Percentiles rank a stretch among this genome's conserved stretches.
Conservation (phyloP, 2,113 vertebrate genomes). For the Macrotis lagotis region DNA sequence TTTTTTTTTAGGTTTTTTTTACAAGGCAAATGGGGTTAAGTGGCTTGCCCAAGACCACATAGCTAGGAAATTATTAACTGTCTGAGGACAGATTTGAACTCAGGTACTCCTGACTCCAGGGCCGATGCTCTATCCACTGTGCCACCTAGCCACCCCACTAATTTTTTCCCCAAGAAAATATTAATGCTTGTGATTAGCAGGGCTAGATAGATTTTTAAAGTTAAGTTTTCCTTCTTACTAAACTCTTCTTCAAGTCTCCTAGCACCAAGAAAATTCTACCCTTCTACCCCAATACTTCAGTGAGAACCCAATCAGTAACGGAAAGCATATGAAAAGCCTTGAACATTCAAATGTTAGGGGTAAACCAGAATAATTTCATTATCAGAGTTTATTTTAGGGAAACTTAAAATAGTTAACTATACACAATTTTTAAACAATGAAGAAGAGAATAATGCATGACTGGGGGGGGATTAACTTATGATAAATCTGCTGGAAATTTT, state of each 20-base stretch:
- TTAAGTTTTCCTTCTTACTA: not conserved
- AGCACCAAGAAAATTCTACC: not conserved
- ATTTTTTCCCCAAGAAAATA: conserved; percentile 25
- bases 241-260: not conserved
- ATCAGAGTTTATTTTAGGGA: not conserved
- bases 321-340: not conserved
- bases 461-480: not conserved
- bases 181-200: conserved; percentile 38
- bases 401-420: not conserved
- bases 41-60: too few species aligned
- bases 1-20: too few species aligned
- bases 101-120: too few species aligned
- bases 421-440: conserved; percentile 8
- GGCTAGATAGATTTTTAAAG: not conserved
- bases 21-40: too few species aligned
- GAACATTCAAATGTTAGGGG: not conserved
- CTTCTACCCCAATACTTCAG: not conserved
- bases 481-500: conserved; percentile 32
- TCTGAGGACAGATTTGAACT: too few species aligned
- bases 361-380: not conserved
- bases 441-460: conserved; percentile 13
- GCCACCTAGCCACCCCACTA: too few species aligned
- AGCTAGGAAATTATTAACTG: too few species aligned
- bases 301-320: not conserved
- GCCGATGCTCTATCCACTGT: too few species aligned